Base-by-base conservation (phyloP, 1,140 invertebrate species). In the Micrasema minimum region DNA sequence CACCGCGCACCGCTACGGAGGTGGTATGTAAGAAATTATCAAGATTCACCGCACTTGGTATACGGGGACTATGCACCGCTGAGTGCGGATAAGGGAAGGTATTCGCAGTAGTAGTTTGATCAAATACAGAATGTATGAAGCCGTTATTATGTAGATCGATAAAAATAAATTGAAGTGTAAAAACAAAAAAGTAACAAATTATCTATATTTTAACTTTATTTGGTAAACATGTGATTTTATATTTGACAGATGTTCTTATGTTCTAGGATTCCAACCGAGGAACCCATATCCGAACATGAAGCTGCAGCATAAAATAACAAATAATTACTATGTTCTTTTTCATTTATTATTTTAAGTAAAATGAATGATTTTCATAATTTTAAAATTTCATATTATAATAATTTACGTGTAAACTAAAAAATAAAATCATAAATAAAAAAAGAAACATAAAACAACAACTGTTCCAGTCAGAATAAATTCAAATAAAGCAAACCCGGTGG, bases 261-360 rank as follows among this genome's bases (percentile, higher is more conserved):
- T 71, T 72, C 51, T 23, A 75, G 73, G 66, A 69, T 75, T 64
- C 70, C 73, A 6, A 75, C 73, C 16, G 73, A 75, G 12, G 73
- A 75, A 43, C 69, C 73, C 20, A 38, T 38, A 4, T 37, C 43
- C 10, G 73, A 69, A 41, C 50, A 43, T 16, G 73, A 75, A 64
- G 55, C 67, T 23, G 53, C 64, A 38, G 61, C 69, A 31, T 75
- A 70, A 62, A 62, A 22, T 23, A 12, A 51, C n/a, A n/a, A n/a
- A n/a, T n/a, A n/a, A n/a, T n/a, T 10, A 11, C 18, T 16, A 2
- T n/a, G 43, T 45, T 45, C 43, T 45, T 6, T 45, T 45, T 45
- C 16, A 1, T 6, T 38, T 6, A 38, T n/a, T n/a, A 38, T 38
- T 38, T 43, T n/a, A 11, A 43, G 3, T 43, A 7, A 43, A 11